Conservation (phyloP, 1,140 invertebrate species). For the Argopecten irradians region DNA sequence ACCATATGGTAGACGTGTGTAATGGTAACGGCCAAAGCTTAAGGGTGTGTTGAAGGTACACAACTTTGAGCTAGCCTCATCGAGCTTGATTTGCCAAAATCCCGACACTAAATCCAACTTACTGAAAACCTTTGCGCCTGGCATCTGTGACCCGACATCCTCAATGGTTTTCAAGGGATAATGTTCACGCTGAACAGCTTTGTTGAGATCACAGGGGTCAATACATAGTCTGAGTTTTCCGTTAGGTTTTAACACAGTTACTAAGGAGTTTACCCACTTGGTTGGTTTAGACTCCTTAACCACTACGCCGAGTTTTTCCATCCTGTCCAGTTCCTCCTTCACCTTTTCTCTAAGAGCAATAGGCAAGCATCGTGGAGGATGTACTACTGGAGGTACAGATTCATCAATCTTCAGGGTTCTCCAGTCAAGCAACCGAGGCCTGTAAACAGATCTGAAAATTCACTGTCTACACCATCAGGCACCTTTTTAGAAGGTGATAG, state of each 20-base stretch:
- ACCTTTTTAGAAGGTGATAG: too few relatives aligned
- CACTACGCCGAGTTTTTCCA: slow-evolving; percentile 61
- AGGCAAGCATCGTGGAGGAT: slow-evolving; percentile 65
- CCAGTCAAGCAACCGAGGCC: too few relatives aligned
- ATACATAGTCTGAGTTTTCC: slow-evolving; percentile 54
- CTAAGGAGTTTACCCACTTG: slow-evolving; percentile 40
- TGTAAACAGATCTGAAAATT: too few relatives aligned
- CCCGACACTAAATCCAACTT: slow-evolving; percentile 76
- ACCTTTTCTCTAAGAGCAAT: slow-evolving; percentile 64
- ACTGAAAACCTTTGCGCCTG: slow-evolving; percentile 75
- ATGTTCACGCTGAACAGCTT: slow-evolving; percentile 56
- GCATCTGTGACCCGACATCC: slow-evolving; percentile 61
- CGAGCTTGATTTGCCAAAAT: slow-evolving; percentile 53
- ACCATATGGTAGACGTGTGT: slow-evolving; percentile 68
- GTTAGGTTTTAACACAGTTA: slow-evolving; percentile 50
- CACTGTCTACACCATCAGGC: too few relatives aligned
- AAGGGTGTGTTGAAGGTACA: slow-evolving; percentile 54
- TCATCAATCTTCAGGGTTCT: too few relatives aligned
- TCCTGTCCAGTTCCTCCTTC: slow-evolving; percentile 45
- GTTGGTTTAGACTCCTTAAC: slow-evolving; percentile 47
- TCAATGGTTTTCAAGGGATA: slow-evolving; percentile 53
- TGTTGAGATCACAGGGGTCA: slow-evolving; percentile 61
- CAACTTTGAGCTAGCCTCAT: slow-evolving; percentile 44
- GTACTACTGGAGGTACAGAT: too few relatives aligned
- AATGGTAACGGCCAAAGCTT: slow-evolving; percentile 58